These are phyloP conservation scores for Crotalus tigris DNA, from an alignment of 2,113 vertebrate genomes.

Conservation along the genomic window DNA sequence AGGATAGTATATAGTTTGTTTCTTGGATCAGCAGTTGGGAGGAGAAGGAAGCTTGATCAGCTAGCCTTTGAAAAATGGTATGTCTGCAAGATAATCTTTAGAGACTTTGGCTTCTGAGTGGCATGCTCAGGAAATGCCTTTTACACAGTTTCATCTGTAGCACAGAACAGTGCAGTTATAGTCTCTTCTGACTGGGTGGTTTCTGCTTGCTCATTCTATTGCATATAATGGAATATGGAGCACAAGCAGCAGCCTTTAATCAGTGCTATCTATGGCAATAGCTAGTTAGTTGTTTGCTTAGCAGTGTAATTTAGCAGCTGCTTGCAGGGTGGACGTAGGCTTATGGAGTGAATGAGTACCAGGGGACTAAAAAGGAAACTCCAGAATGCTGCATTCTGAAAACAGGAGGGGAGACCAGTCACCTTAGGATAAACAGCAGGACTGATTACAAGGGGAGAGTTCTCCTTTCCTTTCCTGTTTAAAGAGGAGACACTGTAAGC, in stretches of 20 bases:
- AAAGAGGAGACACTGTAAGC: background rate
- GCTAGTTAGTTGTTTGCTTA: background rate
- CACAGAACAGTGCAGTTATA: background rate
- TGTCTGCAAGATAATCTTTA: background rate
- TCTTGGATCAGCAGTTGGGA: background rate
- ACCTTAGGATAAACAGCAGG: background rate
- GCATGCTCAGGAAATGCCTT: background rate
- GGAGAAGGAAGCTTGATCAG: background rate
- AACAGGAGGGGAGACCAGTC: background rate
- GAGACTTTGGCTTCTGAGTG: background rate
- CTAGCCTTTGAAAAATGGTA: background rate
- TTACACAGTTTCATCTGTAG: background rate
- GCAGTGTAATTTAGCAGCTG: background rate
- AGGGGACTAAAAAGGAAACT: slow-evolving; percentile 15
- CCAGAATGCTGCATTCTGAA: background rate
- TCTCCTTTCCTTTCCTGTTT: background rate
- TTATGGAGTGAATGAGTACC: background rate
- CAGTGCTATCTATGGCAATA: slow-evolving; percentile 20
- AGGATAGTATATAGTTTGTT: no score
- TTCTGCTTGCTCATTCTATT: background rate
- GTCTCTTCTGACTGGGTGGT: background rate
- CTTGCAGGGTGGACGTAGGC: background rate
- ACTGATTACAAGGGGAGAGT: background rate
- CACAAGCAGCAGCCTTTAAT: background rate
- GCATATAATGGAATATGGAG: background rate